A percentile compares a stretch with the other conserved stretches of the same genome.
These are phyloP conservation scores for Carcharodon carcharias DNA, from an alignment of 2,797 vertebrate genomes.

Conservation along the genomic window DNA sequence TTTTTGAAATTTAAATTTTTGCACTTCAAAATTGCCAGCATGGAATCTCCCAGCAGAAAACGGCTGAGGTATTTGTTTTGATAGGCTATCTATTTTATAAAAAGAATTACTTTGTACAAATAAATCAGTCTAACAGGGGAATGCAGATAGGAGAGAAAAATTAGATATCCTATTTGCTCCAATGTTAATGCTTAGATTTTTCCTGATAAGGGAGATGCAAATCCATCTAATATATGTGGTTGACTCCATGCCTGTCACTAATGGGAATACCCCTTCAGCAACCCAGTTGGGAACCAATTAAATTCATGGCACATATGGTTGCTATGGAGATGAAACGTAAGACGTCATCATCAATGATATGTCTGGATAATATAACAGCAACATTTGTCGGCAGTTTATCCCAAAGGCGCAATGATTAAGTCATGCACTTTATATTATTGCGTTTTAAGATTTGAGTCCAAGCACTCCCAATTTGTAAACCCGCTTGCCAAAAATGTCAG, in stretches of 20 bases:
- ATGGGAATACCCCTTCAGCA: slow-evolving; percentile 1
- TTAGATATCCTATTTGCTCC: background rate
- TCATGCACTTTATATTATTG: background rate
- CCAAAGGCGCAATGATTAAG: background rate
- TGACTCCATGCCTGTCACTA: background rate
- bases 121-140: background rate
- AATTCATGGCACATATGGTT: slow-evolving; percentile 18
- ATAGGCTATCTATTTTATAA: background rate
- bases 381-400: background rate
- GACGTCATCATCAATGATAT: slow-evolving; percentile 13
- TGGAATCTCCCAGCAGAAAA: background rate
- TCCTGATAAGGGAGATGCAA: too few relatives aligned
- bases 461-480: background rate
- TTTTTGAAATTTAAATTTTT: background rate
- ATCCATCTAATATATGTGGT: background rate
- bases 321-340: background rate
- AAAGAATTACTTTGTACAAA: background rate
- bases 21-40: background rate
- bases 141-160: background rate
- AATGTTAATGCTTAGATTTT: background rate
- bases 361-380: background rate
- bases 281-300: slow-evolving; percentile 24
- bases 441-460: background rate
- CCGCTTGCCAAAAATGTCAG: background rate
- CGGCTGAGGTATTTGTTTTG: background rate